Base-by-base conservation (phyloP, 2,797 vertebrate species). In the Staurois parvus region DNA sequence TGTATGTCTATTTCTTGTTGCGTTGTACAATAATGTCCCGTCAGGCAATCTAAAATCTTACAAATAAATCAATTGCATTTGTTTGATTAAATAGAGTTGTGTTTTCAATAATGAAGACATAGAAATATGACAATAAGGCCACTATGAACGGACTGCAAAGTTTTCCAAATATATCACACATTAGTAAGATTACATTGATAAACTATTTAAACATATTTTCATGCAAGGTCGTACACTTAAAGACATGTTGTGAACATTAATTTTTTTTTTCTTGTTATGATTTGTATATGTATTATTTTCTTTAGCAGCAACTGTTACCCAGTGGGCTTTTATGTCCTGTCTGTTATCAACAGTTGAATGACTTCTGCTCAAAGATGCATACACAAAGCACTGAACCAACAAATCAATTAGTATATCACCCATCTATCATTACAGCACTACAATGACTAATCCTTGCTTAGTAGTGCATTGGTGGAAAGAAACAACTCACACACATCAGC, bases 321-420 rank as follows among this genome's bases (percentile, higher is more conserved):
- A n/a, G 32, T 66, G 32, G 26, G 52, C 67, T 72, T 78, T 84
- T 73, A 78, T 72, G 11, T 48, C 76, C 76, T 79, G 67, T 40
- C 52, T 66, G 34, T 66, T 73, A 70, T 84, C 11, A 72, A 79
- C 83, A 72, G 76, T 32, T 66, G 66, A 72, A 72, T 84, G 52
- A 15, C 37, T 78, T 62, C 28, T 73, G 76, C 56, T 56, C 62
- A 75, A 48, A 75, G 70, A 85, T 80, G 77, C 70, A 80, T 80
- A 75, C 72, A 85, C 26, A 74, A 79, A 85, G 84, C 70, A 85
- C 28, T 80, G 77, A 85, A 80, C 56, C 77, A 85, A 66, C 70
- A 85, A 78, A 72, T 78, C 75, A 84, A 84, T 84, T 84, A 77
- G 74, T 70, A 24, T 62, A 84, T 45, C 48, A 32, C 67, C 76